Evolutionary conservation across 2,888 invertebrate species (phyloP).

Genomic region (Agriotes lineatus): DNA sequence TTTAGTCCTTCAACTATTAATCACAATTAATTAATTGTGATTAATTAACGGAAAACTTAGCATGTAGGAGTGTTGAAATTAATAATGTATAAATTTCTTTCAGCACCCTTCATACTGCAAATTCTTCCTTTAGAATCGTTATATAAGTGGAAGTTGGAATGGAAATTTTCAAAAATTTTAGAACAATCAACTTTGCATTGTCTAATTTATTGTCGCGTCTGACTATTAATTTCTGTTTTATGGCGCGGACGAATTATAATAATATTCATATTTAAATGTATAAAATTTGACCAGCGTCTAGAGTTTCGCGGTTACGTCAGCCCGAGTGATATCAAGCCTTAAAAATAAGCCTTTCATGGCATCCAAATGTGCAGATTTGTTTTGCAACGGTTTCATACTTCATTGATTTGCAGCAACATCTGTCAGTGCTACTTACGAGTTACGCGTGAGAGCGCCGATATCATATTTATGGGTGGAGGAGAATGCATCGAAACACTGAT

Average conservation of each 20-base stretch:
- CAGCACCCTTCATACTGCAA: not conserved
- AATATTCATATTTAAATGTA: not conserved
- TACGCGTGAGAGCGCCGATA: slow-evolving; percentile 8
- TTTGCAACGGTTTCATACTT: slow-evolving; percentile 34
- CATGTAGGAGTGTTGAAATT: not conserved
- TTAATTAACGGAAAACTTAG: not conserved
- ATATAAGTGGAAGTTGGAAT: not conserved
- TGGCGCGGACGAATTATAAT: not conserved
- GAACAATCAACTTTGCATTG: too few species aligned
- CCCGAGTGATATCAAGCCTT: slow-evolving; percentile 28
- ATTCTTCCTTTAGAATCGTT: not conserved
- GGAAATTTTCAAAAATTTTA: too few species aligned
- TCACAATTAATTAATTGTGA: slow-evolving; percentile 17
- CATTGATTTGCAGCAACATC: slow-evolving; percentile 36
- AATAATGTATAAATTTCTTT: slow-evolving; percentile 1
- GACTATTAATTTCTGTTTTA: not conserved
- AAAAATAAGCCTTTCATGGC: slow-evolving; percentile 32
- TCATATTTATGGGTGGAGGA: not conserved
- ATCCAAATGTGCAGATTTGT: slow-evolving; percentile 35
- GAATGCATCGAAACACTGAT: too few species aligned
- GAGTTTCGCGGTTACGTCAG: slow-evolving; percentile 23
- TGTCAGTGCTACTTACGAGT: slow-evolving; percentile 25
- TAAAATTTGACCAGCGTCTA: slow-evolving; percentile 6
- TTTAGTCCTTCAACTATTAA: not conserved
- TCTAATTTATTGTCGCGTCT: not conserved